Evolutionary conservation across 2,113 vertebrate species (phyloP).

Genomic region (Brachionichthys hirsutus): DNA sequence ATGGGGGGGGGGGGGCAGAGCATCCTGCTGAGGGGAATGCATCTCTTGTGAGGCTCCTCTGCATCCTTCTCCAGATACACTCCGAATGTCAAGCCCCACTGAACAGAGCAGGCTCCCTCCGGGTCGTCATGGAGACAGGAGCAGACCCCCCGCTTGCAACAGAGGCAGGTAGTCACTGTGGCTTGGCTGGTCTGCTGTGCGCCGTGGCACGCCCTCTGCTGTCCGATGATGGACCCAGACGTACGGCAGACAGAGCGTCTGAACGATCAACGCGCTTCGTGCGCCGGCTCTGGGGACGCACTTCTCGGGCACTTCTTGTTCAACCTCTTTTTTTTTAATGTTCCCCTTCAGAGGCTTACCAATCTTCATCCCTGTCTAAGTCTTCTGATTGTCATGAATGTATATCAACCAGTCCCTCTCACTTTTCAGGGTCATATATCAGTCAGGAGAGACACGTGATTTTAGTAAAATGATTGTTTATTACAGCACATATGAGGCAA

Average conservation of each 20-base stretch:
- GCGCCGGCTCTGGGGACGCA: conserved; percentile 38
- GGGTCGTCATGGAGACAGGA: conserved; percentile 76
- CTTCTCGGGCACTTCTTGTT: conserved; percentile 23
- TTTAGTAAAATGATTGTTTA: no score
- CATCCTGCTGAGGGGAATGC: conserved; percentile 66
- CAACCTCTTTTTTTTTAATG: neutral
- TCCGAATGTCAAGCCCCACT: conserved; percentile 74
- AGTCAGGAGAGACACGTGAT: no score
- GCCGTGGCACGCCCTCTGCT: conserved; percentile 64
- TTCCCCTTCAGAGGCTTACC: neutral
- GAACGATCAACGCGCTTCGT: conserved; percentile 39
- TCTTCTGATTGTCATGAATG: no score
- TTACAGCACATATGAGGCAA: no score
- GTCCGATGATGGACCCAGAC: conserved; percentile 37
- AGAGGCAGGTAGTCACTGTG: conserved; percentile 70
- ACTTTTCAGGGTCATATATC: neutral
- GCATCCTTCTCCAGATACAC: conserved; percentile 68
- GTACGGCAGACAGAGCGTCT: conserved; percentile 15
- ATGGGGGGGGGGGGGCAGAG: conserved; percentile 48
- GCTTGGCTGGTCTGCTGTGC: conserved; percentile 54
- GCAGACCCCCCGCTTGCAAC: conserved; percentile 65
- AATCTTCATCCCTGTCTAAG: no score
- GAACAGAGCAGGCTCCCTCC: conserved; percentile 70
- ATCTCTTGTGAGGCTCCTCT: conserved; percentile 67
- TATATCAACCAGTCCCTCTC: neutral